phyloP scores from a whole-genome alignment of 2,797 vertebrate genomes.

The Epinephelus awoara region DNA sequence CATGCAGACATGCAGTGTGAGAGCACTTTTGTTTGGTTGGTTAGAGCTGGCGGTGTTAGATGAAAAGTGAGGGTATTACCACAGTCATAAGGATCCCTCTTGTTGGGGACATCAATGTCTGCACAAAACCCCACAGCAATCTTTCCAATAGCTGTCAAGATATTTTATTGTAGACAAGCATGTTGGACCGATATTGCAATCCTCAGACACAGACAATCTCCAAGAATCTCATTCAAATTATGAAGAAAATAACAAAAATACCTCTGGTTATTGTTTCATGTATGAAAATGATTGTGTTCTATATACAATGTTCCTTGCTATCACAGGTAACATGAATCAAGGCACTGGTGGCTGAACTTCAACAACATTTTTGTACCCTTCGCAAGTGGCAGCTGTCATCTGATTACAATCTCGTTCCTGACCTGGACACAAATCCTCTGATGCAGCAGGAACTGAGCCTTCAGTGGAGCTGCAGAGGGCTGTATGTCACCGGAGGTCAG shows the following conservation, averaged over 20 bases:
- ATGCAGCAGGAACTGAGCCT: conserved; percentile 15
- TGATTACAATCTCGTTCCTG: background rate
- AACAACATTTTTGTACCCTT: background rate
- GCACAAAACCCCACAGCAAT: background rate
- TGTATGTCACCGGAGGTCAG: background rate
- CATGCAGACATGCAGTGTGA: background rate
- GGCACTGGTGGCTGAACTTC: background rate
- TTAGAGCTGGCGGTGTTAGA: background rate
- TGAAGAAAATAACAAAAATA: background rate
- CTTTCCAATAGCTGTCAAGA: too few relatives aligned
- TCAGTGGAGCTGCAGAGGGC: background rate
- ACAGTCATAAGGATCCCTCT: too few relatives aligned
- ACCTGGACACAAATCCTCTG: background rate
- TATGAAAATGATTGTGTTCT: background rate
- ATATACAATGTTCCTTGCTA: too few relatives aligned
- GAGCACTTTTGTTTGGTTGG: background rate
- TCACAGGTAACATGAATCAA: background rate
- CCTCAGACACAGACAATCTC: background rate
- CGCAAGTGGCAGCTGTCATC: conserved; percentile 2
- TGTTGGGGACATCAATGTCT: too few relatives aligned
- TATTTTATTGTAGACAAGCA: too few relatives aligned
- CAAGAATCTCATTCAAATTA: background rate
- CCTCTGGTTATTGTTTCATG: background rate
- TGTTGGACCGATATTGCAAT: background rate
- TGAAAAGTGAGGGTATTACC: too few relatives aligned